Evolutionary conservation across 2,888 invertebrate genomes (phyloP), one percentile per base, ranked within the genome.

Genomic region (Thelaira solivaga): DNA sequence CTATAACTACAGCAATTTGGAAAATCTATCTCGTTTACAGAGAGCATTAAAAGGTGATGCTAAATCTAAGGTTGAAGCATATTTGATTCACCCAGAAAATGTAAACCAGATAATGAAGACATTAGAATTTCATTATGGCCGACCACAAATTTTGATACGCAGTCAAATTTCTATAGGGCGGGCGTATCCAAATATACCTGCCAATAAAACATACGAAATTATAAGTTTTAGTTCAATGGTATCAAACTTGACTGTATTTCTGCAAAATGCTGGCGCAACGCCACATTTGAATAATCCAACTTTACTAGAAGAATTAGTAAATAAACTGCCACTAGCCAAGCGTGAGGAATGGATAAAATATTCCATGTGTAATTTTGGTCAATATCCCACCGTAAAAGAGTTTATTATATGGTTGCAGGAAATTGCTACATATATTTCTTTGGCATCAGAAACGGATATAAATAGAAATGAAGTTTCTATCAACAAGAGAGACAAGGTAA

Each of bases 81-180:
- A 16, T 36, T 36, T 62, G 11, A 49, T 62, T 26, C 73, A 76
- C 34, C 80, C 80, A 1, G 62, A 80, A 3, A 76, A 68, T 29
- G 73, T 80, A 2, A n/a, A 57, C n/a, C 45, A 43, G 2, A 69
- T 80, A 1, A 76, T 80, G 29, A 43, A 18, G 0, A 76, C 72
- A 2, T 13, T 82, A 13, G 74, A 80, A 39, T 80, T 82, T 53
- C 80, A 75, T 8, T 81, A 59, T 49, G 80, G 80, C 7, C 75
- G 81, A 0, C 77, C 81, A 0, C 76, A 80, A 13, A 13, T 78
- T 39, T 36, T 80, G 20, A 76, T 80, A 18, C 45, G 80, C 13
- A 80, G 74, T 11, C 80, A 80, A 43, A 51, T 80, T 4, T 36
- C 74, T 1, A 80, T 80, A 51, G 77, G 64, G 0, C 67, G 74